Evolutionary conservation across 2,888 invertebrate species (phyloP).

Genomic region (Chrysina gloriosa): DNA sequence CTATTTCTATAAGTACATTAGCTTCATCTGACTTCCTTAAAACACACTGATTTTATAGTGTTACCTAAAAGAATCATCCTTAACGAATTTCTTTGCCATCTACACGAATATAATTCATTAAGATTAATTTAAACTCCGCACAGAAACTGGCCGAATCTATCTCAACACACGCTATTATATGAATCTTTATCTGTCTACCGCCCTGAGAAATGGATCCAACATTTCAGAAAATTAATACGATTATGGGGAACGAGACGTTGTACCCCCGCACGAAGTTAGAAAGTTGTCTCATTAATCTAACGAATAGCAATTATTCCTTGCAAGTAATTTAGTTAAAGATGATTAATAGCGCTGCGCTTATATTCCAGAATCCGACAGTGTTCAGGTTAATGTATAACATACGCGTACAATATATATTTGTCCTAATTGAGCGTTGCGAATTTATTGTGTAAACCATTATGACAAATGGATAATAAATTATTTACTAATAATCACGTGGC

Average conservation of each 20-base stretch:
- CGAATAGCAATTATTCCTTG: constrained; percentile 33
- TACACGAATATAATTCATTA: not conserved
- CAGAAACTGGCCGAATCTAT: not conserved
- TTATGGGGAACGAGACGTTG: constrained; percentile 3
- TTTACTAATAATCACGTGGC: not conserved
- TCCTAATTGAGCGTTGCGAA: not conserved
- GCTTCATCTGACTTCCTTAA: too few relatives aligned
- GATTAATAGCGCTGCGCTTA: constrained; percentile 10
- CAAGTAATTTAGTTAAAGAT: constrained; percentile 37
- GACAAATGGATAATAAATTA: not conserved
- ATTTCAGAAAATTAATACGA: constrained; percentile 32
- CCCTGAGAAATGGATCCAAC: constrained; percentile 28
- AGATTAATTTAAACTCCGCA: not conserved
- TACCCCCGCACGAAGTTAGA: constrained; percentile 28
- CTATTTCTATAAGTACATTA: too few relatives aligned
- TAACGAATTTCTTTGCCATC: not conserved
- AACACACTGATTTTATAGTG: too few relatives aligned
- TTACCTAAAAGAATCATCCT: too few relatives aligned
- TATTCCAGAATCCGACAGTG: not conserved
- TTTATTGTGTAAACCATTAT: constrained; percentile 1
- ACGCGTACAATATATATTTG: not conserved
- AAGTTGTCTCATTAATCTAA: constrained; percentile 41
- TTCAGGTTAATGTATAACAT: not conserved
- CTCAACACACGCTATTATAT: not conserved
- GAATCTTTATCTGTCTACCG: not conserved